Percentiles rank a stretch among this genome's conserved stretches.
Evolutionary conservation across 2,113 vertebrate genomes (phyloP).

Genomic region (Leptosomus discolor): DNA sequence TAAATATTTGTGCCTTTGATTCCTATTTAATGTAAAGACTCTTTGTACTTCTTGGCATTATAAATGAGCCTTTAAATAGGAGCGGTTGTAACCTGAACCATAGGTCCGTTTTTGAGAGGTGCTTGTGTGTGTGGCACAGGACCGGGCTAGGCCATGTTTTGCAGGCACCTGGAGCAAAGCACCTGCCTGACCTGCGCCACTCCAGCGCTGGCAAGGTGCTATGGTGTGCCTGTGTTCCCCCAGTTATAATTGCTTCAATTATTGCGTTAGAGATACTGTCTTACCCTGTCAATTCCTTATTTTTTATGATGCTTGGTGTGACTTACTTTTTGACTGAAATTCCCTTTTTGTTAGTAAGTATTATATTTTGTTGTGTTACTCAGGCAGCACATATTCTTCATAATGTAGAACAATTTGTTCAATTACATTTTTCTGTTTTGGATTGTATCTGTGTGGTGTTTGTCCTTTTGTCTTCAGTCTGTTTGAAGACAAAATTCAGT

Average conservation of each 20-base stretch:
- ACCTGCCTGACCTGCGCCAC: neutral
- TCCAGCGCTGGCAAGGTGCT: neutral
- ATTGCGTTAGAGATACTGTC: neutral
- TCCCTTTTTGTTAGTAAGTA: neutral
- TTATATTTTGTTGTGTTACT: neutral
- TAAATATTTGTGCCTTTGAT: neutral
- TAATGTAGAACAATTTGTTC: neutral
- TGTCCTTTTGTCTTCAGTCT: neutral
- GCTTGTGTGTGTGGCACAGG: accelerated
- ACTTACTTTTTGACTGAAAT: neutral
- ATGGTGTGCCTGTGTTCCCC: neutral
- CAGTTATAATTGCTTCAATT: neutral
- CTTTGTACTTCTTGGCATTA: neutral
- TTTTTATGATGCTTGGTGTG: neutral
- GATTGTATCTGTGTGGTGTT: neutral
- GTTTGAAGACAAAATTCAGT: neutral
- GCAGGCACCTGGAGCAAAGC: neutral
- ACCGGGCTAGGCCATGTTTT: neutral
- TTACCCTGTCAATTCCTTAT: neutral
- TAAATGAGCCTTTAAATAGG: neutral
- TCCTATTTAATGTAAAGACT: neutral
- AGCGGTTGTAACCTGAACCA: neutral
- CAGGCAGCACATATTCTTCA: neutral
- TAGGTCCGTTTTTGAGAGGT: neutral
- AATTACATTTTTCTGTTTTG: neutral